These are phyloP conservation scores for Etheostoma perlongum DNA, from an alignment of 2,797 vertebrate genomes.

Conservation along the genomic window DNA sequence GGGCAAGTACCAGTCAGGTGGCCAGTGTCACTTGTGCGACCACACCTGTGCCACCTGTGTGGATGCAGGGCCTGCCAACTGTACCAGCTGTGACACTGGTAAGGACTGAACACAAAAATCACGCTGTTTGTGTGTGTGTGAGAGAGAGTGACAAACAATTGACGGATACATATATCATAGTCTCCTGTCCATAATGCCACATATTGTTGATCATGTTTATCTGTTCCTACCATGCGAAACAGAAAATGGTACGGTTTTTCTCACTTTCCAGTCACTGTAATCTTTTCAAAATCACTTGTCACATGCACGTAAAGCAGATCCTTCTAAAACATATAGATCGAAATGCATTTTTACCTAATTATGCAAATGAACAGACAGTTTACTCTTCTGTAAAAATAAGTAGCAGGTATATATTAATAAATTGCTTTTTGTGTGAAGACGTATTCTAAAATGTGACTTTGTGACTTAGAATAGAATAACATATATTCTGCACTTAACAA, in stretches of 20 bases:
- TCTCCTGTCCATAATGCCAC: not conserved
- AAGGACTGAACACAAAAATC: slow-evolving; percentile 47
- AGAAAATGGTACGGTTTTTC: not conserved
- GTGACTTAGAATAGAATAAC: too few species aligned
- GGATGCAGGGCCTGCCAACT: slow-evolving; percentile 87
- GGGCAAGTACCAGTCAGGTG: slow-evolving; percentile 86
- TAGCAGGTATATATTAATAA: not conserved
- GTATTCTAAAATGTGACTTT: not conserved
- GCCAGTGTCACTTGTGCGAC: slow-evolving; percentile 91
- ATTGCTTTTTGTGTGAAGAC: not conserved
- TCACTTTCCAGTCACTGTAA: not conserved
- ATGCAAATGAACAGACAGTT: too few species aligned
- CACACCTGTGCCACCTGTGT: slow-evolving; percentile 90
- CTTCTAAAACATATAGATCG: not conserved
- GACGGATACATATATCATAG: not conserved
- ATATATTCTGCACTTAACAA: too few species aligned
- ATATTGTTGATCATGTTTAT: not conserved
- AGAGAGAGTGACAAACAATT: not conserved
- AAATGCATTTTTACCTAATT: not conserved
- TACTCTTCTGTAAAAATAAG: not conserved
- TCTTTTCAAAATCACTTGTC: not conserved
- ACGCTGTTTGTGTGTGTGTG: not conserved
- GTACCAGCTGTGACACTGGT: slow-evolving; percentile 91
- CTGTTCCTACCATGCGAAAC: not conserved
- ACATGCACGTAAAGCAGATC: not conserved